These are phyloP conservation scores for Sebastiscus tertius DNA, from an alignment of 2,797 vertebrate genomes.

Conservation along the genomic window DNA sequence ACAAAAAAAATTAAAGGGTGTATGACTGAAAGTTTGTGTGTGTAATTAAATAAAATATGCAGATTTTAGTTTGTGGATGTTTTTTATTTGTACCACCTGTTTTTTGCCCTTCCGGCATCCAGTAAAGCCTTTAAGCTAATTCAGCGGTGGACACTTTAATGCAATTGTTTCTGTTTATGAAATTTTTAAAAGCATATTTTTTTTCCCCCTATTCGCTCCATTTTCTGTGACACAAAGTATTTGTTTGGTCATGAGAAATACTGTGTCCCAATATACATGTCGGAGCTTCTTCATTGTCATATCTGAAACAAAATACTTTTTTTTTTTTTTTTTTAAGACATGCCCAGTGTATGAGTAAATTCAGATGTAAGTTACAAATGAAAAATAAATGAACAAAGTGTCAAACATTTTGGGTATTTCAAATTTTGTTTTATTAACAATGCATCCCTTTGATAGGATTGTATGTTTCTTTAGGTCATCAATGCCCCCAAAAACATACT, in stretches of 20 bases:
- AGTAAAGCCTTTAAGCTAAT: background rate
- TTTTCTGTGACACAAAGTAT: background rate
- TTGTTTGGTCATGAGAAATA: background rate
- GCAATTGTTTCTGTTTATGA: background rate
- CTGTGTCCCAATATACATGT: background rate
- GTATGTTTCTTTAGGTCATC: constrained; percentile 91
- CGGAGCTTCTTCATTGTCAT: background rate
- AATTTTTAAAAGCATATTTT: background rate
- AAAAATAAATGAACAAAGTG: background rate
- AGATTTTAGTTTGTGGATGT: background rate
- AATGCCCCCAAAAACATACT: constrained; percentile 93
- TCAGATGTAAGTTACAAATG: background rate
- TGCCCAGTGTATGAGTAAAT: background rate
- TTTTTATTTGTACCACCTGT: background rate
- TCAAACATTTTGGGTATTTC: constrained; percentile 59
- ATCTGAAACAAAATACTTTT: background rate
- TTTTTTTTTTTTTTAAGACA: background rate
- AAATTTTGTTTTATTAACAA: constrained; percentile 95
- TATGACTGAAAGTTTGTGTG: background rate
- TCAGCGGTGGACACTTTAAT: background rate
- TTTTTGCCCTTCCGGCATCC: background rate
- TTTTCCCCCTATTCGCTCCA: background rate
- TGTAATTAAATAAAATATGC: background rate
- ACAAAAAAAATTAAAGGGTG: background rate
- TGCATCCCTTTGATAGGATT: constrained; percentile 96